These are phyloP conservation scores for Cheilosia soror DNA, from an alignment of 2,888 invertebrate species.

Conservation along the genomic window DNA sequence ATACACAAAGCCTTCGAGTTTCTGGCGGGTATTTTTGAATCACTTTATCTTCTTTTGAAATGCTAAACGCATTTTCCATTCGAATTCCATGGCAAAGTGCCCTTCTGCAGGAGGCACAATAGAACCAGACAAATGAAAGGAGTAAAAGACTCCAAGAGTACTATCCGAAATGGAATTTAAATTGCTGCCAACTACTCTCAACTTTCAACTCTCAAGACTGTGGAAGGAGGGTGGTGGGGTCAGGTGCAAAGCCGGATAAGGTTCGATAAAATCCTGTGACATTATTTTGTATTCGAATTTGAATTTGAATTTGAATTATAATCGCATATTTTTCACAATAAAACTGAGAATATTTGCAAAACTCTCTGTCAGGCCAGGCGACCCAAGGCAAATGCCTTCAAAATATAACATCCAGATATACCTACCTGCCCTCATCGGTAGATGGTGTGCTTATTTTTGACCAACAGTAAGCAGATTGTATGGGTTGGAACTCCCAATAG, in stretches of 20 bases:
- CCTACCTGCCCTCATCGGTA: constrained; percentile 24
- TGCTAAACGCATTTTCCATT: constrained; percentile 70
- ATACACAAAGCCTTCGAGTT: constrained; percentile 2
- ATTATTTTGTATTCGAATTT: constrained; percentile 12
- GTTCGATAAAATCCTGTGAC: constrained; percentile 30
- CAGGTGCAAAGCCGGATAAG: not conserved
- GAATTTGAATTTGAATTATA: constrained; percentile 40
- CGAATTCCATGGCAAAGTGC: constrained; percentile 43
- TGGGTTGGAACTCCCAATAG: not conserved
- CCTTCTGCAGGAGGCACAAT: constrained; percentile 19
- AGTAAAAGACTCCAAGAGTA: constrained; percentile 31
- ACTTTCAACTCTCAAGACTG: not conserved
- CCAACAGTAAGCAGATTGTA: not conserved
- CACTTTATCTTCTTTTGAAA: constrained; percentile 69
- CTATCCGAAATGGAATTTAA: constrained; percentile 60
- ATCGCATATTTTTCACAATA: constrained; percentile 42
- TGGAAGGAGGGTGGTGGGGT: not conserved
- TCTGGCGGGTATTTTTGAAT: constrained; percentile 25
- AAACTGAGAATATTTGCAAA: constrained; percentile 19
- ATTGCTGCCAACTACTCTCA: constrained; percentile 52
- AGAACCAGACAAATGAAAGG: constrained; percentile 15
- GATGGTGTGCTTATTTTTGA: constrained; percentile 19
- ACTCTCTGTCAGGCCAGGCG: not conserved
- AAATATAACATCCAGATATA: constrained; percentile 34
- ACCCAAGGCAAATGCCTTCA: not conserved